Evolutionary conservation across 2,888 invertebrate genomes (phyloP), one percentile per base, ranked within the genome.

Genomic region (Tinea trinotella): DNA sequence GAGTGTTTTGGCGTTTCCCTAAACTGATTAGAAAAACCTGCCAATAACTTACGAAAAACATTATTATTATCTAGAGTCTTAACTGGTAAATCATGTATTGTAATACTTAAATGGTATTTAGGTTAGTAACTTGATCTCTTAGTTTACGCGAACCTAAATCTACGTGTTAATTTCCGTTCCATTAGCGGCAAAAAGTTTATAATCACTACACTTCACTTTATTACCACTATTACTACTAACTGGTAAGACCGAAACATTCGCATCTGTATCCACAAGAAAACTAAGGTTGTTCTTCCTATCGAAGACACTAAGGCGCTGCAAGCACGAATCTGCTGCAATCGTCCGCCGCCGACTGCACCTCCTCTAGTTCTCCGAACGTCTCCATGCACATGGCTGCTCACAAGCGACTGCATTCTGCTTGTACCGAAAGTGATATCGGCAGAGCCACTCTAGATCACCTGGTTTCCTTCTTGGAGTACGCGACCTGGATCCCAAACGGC

Each of bases 251-350:
- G 58, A 60, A 9, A 60, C 40, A 35, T 58, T 57, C 3, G 59
- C 59, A 0, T 59, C 58, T 0, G 58, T 59, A 20, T 60, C 60
- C 0, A 61, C 44, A 13, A 61, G 24, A 54, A 58, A 60, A 7
- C 15, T 12, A 0, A 56, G 5, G 3, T 54, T 53, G 19, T 12
- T 56, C 3, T 53, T 54, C 1, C 13, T 6, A 22, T 61, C 60
- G 0, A 9, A 50, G 1, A 62, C 53, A n/a, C 58, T 40, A 3
- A 59, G 54, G 3, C 60, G 60, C 46, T 54, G 53, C n/a, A 46
- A 50, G 34, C 1, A 17, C 1, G 0, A 5, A 3, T 19, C 35
- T 56, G n/a, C n/a, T n/a, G n/a, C n/a, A n/a, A n/a, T n/a, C n/a
- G n/a, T n/a, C n/a, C n/a, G n/a, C n/a, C n/a, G n/a, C n/a, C n/a